phyloP scores from a whole-genome alignment of 2,113 vertebrate species.

The Alligator sinensis region DNA sequence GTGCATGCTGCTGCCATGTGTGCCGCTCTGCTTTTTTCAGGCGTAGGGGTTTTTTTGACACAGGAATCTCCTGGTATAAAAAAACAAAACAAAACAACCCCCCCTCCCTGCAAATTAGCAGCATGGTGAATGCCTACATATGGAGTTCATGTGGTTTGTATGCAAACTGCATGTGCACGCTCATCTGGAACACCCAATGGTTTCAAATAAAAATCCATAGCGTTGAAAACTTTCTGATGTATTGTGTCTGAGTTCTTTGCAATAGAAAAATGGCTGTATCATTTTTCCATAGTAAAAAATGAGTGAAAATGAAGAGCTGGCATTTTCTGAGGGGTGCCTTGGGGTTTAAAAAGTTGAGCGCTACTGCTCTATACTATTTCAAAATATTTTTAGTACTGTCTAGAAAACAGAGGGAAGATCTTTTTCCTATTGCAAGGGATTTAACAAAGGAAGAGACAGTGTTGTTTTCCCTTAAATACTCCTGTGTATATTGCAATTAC shows the following conservation, averaged over 20 bases:
- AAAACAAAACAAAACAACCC: too few relatives aligned
- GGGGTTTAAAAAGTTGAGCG: neutral
- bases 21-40: too few relatives aligned
- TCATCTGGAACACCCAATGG: too few relatives aligned
- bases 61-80: too few relatives aligned
- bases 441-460: neutral
- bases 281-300: neutral
- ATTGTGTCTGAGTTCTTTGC: neutral
- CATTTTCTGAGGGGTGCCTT: neutral
- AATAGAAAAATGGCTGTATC: neutral
- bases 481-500: neutral
- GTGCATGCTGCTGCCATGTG: too few relatives aligned
- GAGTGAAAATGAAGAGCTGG: neutral
- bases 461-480: too few relatives aligned
- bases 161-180: too few relatives aligned
- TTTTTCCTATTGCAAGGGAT: neutral
- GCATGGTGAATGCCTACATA: too few relatives aligned
- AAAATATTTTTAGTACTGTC: neutral
- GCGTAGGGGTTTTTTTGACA: too few relatives aligned
- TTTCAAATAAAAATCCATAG: too few relatives aligned
- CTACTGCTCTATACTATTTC: neutral
- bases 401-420: neutral
- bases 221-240: neutral
- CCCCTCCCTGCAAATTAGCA: too few relatives aligned
- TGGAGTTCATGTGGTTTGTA: too few relatives aligned